These are phyloP conservation scores for Tricholauxania praeusta DNA, from an alignment of 2,888 invertebrate species.

Conservation along the genomic window DNA sequence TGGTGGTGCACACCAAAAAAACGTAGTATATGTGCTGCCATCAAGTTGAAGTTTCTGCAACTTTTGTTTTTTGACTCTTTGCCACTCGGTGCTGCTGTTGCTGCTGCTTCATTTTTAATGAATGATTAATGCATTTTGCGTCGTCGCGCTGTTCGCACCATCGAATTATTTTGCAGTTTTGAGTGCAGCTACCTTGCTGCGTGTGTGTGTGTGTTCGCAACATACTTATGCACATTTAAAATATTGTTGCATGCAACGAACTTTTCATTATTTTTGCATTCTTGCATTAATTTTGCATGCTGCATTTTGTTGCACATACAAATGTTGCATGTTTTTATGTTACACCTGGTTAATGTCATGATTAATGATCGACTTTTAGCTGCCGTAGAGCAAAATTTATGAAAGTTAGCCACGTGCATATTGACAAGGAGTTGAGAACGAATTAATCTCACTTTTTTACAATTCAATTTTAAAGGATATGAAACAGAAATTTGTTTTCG, in stretches of 20 bases:
- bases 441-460: too few relatives aligned
- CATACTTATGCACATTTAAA: background rate
- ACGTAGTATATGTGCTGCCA: too few relatives aligned
- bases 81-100: background rate
- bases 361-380: constrained; percentile 5
- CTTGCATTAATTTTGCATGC: background rate
- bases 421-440: too few relatives aligned
- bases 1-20: too few relatives aligned
- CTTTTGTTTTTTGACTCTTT: background rate
- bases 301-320: background rate
- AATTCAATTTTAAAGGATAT: too few relatives aligned
- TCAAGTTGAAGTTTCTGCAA: background rate
- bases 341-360: constrained; percentile 1
- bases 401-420: too few relatives aligned
- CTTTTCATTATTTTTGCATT: background rate
- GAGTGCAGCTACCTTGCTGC: too few relatives aligned
- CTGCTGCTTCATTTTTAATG: constrained; percentile 20
- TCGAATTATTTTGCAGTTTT: constrained; percentile 12
- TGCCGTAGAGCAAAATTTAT: too few relatives aligned
- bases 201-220: background rate
- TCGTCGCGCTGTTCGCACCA: constrained; percentile 7
- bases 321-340: constrained; percentile 3
- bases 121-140: constrained; percentile 20
- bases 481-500: too few relatives aligned
- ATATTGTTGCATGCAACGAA: constrained; percentile 1